Evolutionary conservation across 2,888 invertebrate genomes (phyloP).

Genomic region (Boloria selene): DNA sequence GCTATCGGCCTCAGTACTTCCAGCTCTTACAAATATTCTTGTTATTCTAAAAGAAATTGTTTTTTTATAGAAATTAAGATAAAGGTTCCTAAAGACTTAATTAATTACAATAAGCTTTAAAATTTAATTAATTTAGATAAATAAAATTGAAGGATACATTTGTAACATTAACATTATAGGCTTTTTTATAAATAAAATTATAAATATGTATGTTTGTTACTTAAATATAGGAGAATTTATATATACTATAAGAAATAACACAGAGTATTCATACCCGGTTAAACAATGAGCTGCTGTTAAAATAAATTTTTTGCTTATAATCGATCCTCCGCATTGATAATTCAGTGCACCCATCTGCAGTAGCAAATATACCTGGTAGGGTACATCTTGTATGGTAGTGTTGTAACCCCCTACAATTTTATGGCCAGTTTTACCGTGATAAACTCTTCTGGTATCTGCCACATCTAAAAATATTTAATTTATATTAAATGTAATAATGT

Average conservation of each 20-base stretch:
- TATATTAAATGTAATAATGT: background rate
- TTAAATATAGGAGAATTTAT: no score
- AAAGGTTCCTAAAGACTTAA: no score
- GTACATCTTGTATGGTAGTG: slow-evolving; percentile 59
- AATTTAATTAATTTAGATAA: no score
- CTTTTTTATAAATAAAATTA: no score
- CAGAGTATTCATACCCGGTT: slow-evolving; percentile 51
- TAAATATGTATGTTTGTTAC: no score
- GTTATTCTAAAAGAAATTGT: slow-evolving; percentile 50
- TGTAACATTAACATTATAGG: no score
- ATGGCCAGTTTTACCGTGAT: slow-evolving; percentile 42
- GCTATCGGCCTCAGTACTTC: slow-evolving; percentile 56
- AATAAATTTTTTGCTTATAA: slow-evolving; percentile 58
- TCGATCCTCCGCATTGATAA: slow-evolving; percentile 75
- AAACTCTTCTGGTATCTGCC: slow-evolving; percentile 46
- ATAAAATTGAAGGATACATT: no score
- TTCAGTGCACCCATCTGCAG: slow-evolving; percentile 50
- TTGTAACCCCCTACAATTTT: slow-evolving; percentile 72
- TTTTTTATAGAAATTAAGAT: background rate
- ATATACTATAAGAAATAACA: no score
- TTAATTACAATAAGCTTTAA: no score
- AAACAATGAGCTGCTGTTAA: slow-evolving; percentile 79
- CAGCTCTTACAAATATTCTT: slow-evolving; percentile 59
- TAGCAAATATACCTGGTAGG: slow-evolving; percentile 69
- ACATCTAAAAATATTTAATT: slow-evolving; percentile 49